Base-by-base conservation (phyloP, 2,888 invertebrate species). In the Hirudinaria manillensis region DNA sequence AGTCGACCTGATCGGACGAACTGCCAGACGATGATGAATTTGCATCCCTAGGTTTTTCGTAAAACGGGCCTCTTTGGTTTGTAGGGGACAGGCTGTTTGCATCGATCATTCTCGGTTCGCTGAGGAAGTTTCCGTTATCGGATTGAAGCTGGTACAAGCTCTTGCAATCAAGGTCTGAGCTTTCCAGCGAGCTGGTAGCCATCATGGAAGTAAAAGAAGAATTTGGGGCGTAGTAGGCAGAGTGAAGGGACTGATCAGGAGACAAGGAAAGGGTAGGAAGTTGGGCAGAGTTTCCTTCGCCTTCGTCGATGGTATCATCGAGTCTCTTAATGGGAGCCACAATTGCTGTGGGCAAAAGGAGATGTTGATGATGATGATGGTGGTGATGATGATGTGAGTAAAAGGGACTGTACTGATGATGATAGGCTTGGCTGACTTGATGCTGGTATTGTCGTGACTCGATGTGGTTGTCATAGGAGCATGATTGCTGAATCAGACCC, bases 351-450 rank as follows among this genome's bases (percentile, higher is more conserved):
- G 61, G 61, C 61, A 61, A n/a, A 29, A 61, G 21, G 24, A 51
- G 51, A 27, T 71, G 71, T 10, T 71, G 71, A 10, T 71, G 71
- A 27, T 45, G 53, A 24, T 72, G 71, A 36, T 38, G 29, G 27
- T 71, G 72, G n/a, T 72, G 72, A 32, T 45, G 56, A 10, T 72
- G 72, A 21, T 72, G 56, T 0, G 53, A 29, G 51, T 70, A 19
- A 45, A 16, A 24, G 6, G 16, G 34, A 67, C 36, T 32, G 16
- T 36, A n/a, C 3, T 24, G 45, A 21, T 16, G 55, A 32, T 6
- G 29, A 53, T 51, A 53, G 55, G 32, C 32, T 32, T 32, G 51
- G 55, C 32, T 16, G 13, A 45, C 27, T 4, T 53, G 71, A 0
- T 71, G 71, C 27, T 53, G 53, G 53, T 53, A 45, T 34, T 38